Evolutionary conservation across 2,797 vertebrate species (phyloP), one percentile per base, ranked within the genome.

Genomic region (Sebastes hubbsi): DNA sequence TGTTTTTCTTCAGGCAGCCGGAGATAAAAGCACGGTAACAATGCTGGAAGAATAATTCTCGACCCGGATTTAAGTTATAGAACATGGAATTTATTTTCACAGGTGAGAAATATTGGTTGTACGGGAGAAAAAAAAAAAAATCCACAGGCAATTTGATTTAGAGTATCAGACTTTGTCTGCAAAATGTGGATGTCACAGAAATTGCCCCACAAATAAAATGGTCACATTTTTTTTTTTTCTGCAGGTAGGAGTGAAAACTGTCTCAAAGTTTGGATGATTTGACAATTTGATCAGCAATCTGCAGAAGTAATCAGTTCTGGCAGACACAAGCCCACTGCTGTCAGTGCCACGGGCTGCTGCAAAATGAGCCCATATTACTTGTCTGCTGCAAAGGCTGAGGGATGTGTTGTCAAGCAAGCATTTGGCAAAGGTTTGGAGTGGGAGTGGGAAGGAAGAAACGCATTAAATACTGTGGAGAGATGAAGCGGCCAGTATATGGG

Each of bases 211-310:
- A 70, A 73, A 76, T 80, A 71, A 90, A 92, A 88, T 42, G 30
- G 86, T 91, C 80, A 77, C 68, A 30, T 78, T 74, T 69, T 73
- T 42, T 62, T 38, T 42, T 42, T 5, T 42, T 6, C 13, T 42
- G 20, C 63, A 69, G 82, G 71, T 80, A 16, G 72, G 66, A 79
- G 82, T 64, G 30, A 83, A 82, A 86, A 77, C 32, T 24, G 74
- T 83, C 76, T 84, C 58, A 82, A 86, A 87, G 59, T 91, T 92
- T 63, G 20, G 83, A 62, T 61, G 78, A 74, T 91, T 85, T 90
- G 82, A 87, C 87, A 89, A 88, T 91, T 90, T 90, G 89, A 93
- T 93, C 85, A 89, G 89, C 89, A 68, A 90, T 90, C 88, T 80
- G 65, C 9, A 25, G 76, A 13, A 70, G 85, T 91, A 93, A 93